phyloP scores from a whole-genome alignment of 2,797 vertebrate species.

The Molossus alvarezi region DNA sequence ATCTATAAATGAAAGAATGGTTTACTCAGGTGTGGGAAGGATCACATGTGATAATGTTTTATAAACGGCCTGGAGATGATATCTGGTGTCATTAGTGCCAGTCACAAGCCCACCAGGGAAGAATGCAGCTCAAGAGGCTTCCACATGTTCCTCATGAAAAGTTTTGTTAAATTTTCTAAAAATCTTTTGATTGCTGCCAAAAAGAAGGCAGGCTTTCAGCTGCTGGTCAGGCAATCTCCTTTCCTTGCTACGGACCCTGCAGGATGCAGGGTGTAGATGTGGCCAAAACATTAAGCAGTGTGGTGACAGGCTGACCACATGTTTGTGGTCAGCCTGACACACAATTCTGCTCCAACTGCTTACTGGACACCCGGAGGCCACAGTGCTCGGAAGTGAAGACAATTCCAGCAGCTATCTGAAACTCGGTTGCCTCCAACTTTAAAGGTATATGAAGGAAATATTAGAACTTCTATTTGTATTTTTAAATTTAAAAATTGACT shows the following conservation, averaged over 20 bases:
- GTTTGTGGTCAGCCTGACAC: not conserved
- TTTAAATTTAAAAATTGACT: constrained; percentile 49
- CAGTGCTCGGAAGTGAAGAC: not conserved
- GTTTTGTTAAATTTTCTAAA: constrained; percentile 55
- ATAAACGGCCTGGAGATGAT: not conserved
- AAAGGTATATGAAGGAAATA: not conserved
- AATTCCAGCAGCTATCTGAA: not conserved
- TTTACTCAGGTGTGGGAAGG: constrained; percentile 31
- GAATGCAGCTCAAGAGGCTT: not conserved
- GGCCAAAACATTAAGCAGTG: not conserved
- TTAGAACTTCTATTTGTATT: not conserved
- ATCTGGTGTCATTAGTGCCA: not conserved
- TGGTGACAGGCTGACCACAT: not conserved
- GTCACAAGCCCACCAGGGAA: not conserved
- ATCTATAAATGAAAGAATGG: not conserved
- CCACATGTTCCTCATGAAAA: constrained; percentile 9
- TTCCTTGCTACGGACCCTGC: not conserved
- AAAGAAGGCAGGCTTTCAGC: constrained; percentile 7
- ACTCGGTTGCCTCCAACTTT: not conserved
- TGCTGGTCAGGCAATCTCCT: not conserved
- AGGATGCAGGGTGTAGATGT: not conserved
- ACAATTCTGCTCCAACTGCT: not conserved
- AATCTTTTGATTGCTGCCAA: constrained; percentile 20
- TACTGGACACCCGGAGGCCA: not conserved
- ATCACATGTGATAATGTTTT: constrained; percentile 5